A percentile compares a stretch with the other conserved stretches of the same genome.
Conservation (phyloP, 2,888 invertebrate species). For the Eupithecia dodoneata region DNA sequence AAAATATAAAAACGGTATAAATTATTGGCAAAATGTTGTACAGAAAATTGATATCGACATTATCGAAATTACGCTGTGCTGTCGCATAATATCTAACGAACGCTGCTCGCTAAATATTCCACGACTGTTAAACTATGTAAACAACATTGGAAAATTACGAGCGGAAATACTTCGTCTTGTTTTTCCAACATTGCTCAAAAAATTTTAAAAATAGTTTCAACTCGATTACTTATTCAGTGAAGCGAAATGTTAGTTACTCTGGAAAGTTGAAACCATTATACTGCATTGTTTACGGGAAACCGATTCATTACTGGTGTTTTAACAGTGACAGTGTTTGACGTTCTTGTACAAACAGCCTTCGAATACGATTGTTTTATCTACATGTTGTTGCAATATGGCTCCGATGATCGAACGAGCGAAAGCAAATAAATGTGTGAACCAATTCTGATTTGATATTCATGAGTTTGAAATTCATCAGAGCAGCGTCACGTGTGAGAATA, state of each 20-base stretch:
- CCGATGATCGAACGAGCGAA: conserved; percentile 35
- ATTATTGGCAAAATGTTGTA: conserved; percentile 54
- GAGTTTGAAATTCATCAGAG: conserved; percentile 11
- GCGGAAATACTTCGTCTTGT: conserved; percentile 40
- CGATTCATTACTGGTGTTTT: conserved; percentile 43
- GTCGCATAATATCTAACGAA: conserved; percentile 66
- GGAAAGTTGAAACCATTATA: conserved; percentile 63
- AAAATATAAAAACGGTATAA: conserved; percentile 22
- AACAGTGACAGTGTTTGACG: conserved; percentile 37
- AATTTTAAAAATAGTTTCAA: conserved; percentile 65
- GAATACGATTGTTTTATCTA: conserved; percentile 32
- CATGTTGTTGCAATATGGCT: conserved; percentile 37
- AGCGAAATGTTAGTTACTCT: conserved; percentile 33
- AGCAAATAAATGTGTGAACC: conserved; percentile 31
- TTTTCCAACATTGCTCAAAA: conserved; percentile 58
- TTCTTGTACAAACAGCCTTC: conserved; percentile 29
- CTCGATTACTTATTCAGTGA: conserved; percentile 44
- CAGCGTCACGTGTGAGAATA: conserved; percentile 12
- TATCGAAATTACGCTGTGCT: conserved; percentile 65
- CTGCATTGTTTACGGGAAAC: conserved; percentile 45
- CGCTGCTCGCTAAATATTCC: conserved; percentile 57
- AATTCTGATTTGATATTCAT: conserved; percentile 27
- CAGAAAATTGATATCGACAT: conserved; percentile 58
- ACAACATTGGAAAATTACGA: conserved; percentile 59
- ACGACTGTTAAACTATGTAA: conserved; percentile 53